Conservation (phyloP, 2,888 invertebrate species). For the Nudaria mundana region DNA sequence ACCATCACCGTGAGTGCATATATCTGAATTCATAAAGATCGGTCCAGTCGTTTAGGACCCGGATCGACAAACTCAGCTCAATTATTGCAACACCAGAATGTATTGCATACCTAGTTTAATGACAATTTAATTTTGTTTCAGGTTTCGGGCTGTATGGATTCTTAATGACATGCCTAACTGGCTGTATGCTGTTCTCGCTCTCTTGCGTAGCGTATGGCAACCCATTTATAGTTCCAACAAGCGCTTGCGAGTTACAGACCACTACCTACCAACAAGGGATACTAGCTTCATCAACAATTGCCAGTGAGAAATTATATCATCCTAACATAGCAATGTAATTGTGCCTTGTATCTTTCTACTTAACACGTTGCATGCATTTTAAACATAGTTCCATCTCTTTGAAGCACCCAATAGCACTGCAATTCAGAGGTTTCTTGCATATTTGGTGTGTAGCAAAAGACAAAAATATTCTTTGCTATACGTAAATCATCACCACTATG, state of each 20-base stretch:
- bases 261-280: constrained; percentile 53
- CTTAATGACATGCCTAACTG: constrained; percentile 37
- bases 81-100: too few species aligned
- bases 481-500: too few species aligned
- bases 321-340: not conserved
- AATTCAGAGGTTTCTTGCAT: too few species aligned
- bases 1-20: too few species aligned
- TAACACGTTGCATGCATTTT: not conserved
- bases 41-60: too few species aligned
- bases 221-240: constrained; percentile 56
- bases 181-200: constrained; percentile 47
- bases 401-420: too few species aligned
- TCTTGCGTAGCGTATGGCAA: constrained; percentile 49
- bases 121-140: constrained; percentile 25
- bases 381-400: not conserved
- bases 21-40: too few species aligned
- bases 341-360: not conserved
- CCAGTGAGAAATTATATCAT: constrained; percentile 29
- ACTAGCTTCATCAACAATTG: constrained; percentile 45
- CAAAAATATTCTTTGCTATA: too few species aligned
- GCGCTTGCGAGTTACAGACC: constrained; percentile 65
- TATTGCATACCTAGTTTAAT: too few species aligned
- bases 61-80: too few species aligned
- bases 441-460: too few species aligned
- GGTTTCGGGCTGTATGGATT: constrained; percentile 54